These are phyloP conservation scores for Hermatobates lingyangjiaoensis DNA, from an alignment of 1,140 invertebrate genomes.

Conservation along the genomic window DNA sequence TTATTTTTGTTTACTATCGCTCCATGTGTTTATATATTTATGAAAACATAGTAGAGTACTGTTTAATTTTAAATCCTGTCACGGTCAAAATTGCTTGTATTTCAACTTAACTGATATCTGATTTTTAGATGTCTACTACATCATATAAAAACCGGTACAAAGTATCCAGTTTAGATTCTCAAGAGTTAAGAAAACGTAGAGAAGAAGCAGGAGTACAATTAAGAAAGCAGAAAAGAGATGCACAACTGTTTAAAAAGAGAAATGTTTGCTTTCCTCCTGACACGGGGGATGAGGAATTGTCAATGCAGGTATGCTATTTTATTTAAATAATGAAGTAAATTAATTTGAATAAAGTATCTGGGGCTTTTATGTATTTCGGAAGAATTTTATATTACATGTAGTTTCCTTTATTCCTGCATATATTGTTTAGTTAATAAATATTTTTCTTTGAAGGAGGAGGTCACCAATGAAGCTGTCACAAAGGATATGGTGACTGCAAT, in stretches of 20 bases:
- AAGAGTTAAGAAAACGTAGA: constrained; percentile 71
- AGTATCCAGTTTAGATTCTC: constrained; percentile 77
- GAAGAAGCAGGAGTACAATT: constrained; percentile 94
- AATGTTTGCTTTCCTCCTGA: constrained; percentile 49
- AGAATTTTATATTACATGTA: neutral
- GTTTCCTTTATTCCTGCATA: neutral
- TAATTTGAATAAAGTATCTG: neutral
- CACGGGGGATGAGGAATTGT: constrained; percentile 26
- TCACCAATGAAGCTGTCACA: constrained; percentile 27
- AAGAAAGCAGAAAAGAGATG: constrained; percentile 86
- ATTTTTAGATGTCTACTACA: constrained; percentile 50
- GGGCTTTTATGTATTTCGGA: neutral
- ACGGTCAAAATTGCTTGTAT: too few relatives aligned
- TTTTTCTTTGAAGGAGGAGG: constrained; percentile 15
- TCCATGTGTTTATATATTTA: too few relatives aligned
- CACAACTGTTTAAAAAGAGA: constrained; percentile 75
- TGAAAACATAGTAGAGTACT: too few relatives aligned
- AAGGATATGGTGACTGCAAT: constrained; percentile 65
- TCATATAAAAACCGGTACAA: constrained; percentile 88
- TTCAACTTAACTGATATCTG: too few relatives aligned
- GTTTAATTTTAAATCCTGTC: too few relatives aligned
- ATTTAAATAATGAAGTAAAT: neutral
- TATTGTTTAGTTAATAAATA: neutral
- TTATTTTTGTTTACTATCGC: too few relatives aligned
- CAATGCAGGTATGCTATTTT: constrained; percentile 19